Base-by-base conservation (phyloP, 2,888 invertebrate genomes). In the Xylota segnis region DNA sequence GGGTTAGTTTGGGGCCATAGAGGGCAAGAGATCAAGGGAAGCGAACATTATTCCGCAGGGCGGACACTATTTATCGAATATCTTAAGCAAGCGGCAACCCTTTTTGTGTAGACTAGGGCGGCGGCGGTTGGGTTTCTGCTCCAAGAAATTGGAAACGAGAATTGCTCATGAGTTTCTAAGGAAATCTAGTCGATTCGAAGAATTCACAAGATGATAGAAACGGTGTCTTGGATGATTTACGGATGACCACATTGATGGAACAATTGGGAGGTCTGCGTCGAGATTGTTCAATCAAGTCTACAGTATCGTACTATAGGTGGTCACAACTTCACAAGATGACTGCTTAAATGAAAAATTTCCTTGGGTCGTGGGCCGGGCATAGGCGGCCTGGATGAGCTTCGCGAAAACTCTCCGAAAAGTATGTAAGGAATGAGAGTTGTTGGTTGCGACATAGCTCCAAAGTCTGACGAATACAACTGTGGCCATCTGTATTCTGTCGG, bases 31-130 rank as follows among this genome's bases (percentile, higher is more conserved):
- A 63, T 61, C 23, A 79, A 70, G 63, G 63, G 45, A 68, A 75
- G 37, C 47, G 37, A 68, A 63, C 12, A 78, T 52, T 70, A 37
- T 68, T 79, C 79, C 63, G 70, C 54, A 75, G 79, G 84, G 79
- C 79, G 84, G 84, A 84, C 75, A 75, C 43, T 47, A 54, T 83
- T 56, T 68, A 52, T 68, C 40, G 45, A 59, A 66, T 81, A 32
- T 72, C 66, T 66, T 72, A 61, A 72, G 61, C 61, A 76, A 72
- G 76, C 86, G 81, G 86, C 43, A 76, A 79, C 76, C 76, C 76
- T 86, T 86, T 81, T 43, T 81, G 66, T 70, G 61, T 78, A 50
- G 56, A 47, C 43, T 71, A 59, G 81, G 84, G 81, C 81, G 81
- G 79, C 68, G 84, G 81, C 81, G 81, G 79, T 72, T 71, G 66